Base-by-base conservation (phyloP, 2,113 vertebrate species). In the Garra rufa region DNA sequence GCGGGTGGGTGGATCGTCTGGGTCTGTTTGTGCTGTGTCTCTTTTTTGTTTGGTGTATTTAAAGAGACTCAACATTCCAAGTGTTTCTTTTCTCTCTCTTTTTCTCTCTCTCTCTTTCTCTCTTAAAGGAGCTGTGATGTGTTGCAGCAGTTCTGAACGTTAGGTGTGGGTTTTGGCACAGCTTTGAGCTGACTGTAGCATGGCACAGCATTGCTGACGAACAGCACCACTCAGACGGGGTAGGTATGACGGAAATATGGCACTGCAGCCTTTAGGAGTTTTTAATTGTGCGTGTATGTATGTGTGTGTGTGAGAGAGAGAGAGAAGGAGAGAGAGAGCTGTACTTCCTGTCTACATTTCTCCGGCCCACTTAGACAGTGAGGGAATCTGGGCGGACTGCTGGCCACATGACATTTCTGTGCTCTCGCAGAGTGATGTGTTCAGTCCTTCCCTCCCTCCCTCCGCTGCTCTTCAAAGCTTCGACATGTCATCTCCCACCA, bases 401-500 rank as follows among this genome's bases (percentile, higher is more conserved):
- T 91, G 92, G 91, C 94, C 94, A 94, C 94, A 95, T 95, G 92
- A 94, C 94, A 94, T 93, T 87, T 92, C 91, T 63, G 86, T 84
- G 88, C 85, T 89, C 87, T 85, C 28, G 89, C 87, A 88, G 93
- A 94, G 92, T 94, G 93, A 95, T 95, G 93, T 94, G 92, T 91
- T 92, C 92, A 89, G 90, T 87, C 69, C 81, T 83, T 90, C 91
- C 91, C 87, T 90, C 85, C 75, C 76, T 77, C 93, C 91, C 89
- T 92, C 93, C 83, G 87, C 92, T 90, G 91, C 93, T 93, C 94
- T 95, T 95, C 94, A 95, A 96, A 95, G 94, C 94, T 94, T 93
- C 89, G 87, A 94, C 94, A 95, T 95, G 94, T 95, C 94, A 95
- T 95, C 94, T 95, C 93, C 91, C 89, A 95, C 95, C 95, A 94